Evolutionary conservation across 2,797 vertebrate genomes (phyloP).

Genomic region (Xenops minutus): DNA sequence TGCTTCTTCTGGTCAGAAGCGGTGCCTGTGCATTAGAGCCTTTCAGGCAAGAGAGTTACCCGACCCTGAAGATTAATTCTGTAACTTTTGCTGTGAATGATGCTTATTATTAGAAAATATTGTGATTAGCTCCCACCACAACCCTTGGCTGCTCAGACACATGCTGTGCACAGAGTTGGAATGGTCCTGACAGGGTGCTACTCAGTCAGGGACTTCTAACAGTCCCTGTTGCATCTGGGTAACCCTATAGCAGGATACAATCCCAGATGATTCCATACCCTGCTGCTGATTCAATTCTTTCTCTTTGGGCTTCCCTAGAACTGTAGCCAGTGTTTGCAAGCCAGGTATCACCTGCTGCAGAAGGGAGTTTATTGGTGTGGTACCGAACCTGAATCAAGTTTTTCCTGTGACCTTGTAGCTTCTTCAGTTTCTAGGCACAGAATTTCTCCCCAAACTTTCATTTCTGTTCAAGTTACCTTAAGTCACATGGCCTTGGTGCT

Average conservation of each 20-base stretch:
- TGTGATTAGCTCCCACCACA: neutral
- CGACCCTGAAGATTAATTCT: neutral
- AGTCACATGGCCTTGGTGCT: neutral
- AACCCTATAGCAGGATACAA: neutral
- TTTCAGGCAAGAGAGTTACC: neutral
- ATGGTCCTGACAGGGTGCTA: neutral
- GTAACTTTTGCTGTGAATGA: neutral
- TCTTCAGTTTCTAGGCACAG: neutral
- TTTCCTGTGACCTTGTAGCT: neutral
- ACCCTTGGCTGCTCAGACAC: rapidly evolving
- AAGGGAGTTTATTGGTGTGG: neutral
- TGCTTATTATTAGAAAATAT: neutral
- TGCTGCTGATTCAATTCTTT: neutral
- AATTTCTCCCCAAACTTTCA: neutral
- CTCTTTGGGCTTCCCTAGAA: neutral
- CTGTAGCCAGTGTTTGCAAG: neutral
- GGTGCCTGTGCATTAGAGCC: neutral
- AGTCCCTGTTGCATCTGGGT: neutral
- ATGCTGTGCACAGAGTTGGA: rapidly evolving
- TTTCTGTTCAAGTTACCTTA: neutral
- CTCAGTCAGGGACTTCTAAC: neutral
- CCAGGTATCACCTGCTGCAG: neutral
- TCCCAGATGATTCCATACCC: neutral
- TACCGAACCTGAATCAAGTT: neutral
- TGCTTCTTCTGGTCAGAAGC: constrained; percentile 16